These are phyloP conservation scores for Gallinago solitaria DNA, from an alignment of 2,797 vertebrate species.

Conservation along the genomic window DNA sequence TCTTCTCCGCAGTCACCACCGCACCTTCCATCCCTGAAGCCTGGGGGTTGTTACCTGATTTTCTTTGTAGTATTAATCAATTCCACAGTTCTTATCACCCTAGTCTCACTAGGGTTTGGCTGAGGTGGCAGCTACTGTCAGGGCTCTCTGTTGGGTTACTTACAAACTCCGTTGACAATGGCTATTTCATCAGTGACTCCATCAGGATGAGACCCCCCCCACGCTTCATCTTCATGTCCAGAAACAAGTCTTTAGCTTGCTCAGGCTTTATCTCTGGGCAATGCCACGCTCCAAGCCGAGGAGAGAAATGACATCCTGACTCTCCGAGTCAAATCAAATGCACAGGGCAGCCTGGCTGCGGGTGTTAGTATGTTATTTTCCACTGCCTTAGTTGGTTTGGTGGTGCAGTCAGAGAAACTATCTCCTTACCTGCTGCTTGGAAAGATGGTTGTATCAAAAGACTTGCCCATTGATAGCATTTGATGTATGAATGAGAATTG, in stretches of 20 bases:
- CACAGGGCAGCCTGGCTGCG: not conserved
- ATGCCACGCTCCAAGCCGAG: not conserved
- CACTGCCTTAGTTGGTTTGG: not conserved
- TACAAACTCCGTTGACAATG: not conserved
- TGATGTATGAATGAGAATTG: not conserved
- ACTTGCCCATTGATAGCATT: not conserved
- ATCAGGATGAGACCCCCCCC: not conserved
- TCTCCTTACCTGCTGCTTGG: not conserved
- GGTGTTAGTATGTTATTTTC: not conserved
- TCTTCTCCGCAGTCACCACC: not conserved
- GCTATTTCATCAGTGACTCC: not conserved
- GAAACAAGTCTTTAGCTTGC: not conserved
- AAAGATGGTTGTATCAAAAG: not conserved
- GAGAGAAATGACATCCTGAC: not conserved
- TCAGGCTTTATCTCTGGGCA: not conserved
- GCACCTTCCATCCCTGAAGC: not conserved
- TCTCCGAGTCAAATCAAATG: not conserved
- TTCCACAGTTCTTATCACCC: not conserved
- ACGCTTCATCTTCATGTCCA: not conserved
- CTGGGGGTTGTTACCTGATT: not conserved
- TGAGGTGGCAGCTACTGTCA: rapidly evolving
- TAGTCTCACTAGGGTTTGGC: not conserved
- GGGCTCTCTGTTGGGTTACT: not conserved
- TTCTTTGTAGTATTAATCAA: not conserved
- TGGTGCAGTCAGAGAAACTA: not conserved